phyloP scores from a whole-genome alignment of 92 coral and sea anemone genomes.

The Desmophyllum pertusum region DNA sequence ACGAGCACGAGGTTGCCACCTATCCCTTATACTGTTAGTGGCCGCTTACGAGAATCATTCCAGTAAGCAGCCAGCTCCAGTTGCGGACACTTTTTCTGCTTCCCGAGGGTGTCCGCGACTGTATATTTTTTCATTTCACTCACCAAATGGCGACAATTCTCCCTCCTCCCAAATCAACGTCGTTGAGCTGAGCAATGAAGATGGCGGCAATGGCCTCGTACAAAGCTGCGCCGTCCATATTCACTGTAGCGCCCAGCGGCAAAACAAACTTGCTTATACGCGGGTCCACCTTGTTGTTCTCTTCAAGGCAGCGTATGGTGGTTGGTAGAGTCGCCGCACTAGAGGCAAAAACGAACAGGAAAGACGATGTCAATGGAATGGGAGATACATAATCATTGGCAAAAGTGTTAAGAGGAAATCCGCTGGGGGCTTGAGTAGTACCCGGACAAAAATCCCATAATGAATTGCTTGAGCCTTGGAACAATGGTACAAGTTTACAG shows the following conservation, averaged over 20 bases:
- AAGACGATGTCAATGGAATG: background rate
- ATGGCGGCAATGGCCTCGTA: constrained; percentile 86
- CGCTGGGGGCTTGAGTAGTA: no score
- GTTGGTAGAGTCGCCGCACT: constrained; percentile 87
- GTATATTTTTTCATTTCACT: constrained; percentile 11
- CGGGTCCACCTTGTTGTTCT: constrained; percentile 76
- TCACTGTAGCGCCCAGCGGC: constrained; percentile 86
- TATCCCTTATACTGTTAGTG: no score
- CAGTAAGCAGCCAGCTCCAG: no score
- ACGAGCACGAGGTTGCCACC: no score
- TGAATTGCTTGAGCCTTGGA: no score
- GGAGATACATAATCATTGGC: no score
- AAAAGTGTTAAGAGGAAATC: no score
- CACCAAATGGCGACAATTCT: constrained; percentile 79
- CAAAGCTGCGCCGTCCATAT: constrained; percentile 90
- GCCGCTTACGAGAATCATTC: no score
- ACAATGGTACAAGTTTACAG: no score
- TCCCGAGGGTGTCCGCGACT: no score
- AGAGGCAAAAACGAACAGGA: background rate
- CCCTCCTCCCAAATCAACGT: constrained; percentile 63
- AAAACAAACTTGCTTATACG: constrained; percentile 84
- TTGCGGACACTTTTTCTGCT: no score
- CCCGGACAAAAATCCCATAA: no score
- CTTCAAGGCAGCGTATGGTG: constrained; percentile 81
- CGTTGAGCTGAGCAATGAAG: constrained; percentile 81